Evolutionary conservation across 1,140 invertebrate species (phyloP).

Genomic region (Lordiphosa mommai): DNA sequence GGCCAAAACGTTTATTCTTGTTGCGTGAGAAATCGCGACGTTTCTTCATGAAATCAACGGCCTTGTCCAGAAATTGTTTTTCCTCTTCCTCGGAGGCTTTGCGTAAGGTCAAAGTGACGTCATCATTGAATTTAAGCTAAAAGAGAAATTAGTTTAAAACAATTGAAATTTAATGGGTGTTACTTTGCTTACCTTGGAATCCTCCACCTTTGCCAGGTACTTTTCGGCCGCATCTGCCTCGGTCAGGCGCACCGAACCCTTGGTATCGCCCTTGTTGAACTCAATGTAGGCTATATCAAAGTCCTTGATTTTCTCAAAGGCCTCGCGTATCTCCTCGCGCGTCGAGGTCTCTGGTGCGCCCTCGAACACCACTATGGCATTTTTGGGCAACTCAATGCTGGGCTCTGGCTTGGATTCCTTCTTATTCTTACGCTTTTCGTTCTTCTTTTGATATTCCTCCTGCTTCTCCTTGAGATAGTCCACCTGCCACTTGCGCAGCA

Average conservation of each 20-base stretch:
- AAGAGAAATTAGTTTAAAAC: not conserved
- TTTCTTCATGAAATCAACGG: constrained; percentile 83
- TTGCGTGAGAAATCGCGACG: constrained; percentile 81
- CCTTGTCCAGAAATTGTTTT: constrained; percentile 84
- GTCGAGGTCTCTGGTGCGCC: constrained; percentile 83
- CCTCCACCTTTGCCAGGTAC: constrained; percentile 84
- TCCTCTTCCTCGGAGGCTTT: constrained; percentile 87
- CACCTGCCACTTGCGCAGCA: constrained; percentile 82
- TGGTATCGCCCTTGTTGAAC: constrained; percentile 85
- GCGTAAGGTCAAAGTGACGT: constrained; percentile 82
- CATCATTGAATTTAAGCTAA: constrained; percentile 79
- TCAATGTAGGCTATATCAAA: constrained; percentile 87
- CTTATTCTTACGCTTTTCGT: constrained; percentile 81
- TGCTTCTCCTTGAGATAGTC: constrained; percentile 87
- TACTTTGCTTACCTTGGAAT: constrained; percentile 80
- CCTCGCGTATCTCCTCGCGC: constrained; percentile 86
- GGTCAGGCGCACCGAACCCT: constrained; percentile 86
- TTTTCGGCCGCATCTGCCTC: constrained; percentile 86
- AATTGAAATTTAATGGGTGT: not conserved
- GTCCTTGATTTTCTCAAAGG: constrained; percentile 82
- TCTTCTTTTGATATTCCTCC: constrained; percentile 81
- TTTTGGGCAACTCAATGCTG: constrained; percentile 83
- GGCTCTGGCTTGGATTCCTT: constrained; percentile 81
- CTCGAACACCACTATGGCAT: constrained; percentile 85
- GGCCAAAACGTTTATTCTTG: constrained; percentile 69